Evolutionary conservation across 2,888 invertebrate species (phyloP), one percentile per base, ranked within the genome.

Genomic region (Molorchus minor): DNA sequence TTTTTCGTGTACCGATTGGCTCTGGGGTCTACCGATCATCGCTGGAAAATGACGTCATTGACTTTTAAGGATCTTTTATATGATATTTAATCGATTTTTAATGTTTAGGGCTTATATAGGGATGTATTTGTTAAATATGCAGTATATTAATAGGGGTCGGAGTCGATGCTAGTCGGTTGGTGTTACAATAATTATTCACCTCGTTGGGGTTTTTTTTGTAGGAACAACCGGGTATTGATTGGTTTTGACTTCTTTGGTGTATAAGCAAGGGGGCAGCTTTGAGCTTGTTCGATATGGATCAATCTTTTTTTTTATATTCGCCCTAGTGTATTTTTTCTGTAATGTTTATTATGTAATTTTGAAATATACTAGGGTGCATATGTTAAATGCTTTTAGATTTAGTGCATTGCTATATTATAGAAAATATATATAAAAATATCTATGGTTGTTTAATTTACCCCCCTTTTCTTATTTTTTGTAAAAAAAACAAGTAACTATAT

Each of bases 181-280:
- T 46, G 40, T 40, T 13, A 19, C 33, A 13, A 13, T 10, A 15
- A 29, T 13, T 36, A 15, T 35, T 44, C 8, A 19, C 5, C n/a
- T n/a, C 12, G 12, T 3, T 10, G 10, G n/a, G 5, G 10, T 5
- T 16, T 40, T 36, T 38, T 13, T 21, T 21, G 13, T 56, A 19
- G 25, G 40, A 25, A 30, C 3, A 29, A 15, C 0, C 43, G 12
- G 21, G 4, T 45, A 21, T 20, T 45, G 51, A 36, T 20, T 8
- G 40, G 19, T 46, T 46, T 52, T 41, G 29, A 52, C 52, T 52
- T 30, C 62, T 58, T 71, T 64, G 69, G 71, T 70, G 73, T 70
- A 64, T 76, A 74, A 77, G 79, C 78, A 79, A 79, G 77, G 79
- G 79, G 80, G 80, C 79, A 79, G 79, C 79, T 79, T 76, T 72